Percentiles rank a stretch among this genome's conserved stretches.
These are phyloP conservation scores for Nezara viridula DNA, from an alignment of 2,888 invertebrate species.

Conservation along the genomic window DNA sequence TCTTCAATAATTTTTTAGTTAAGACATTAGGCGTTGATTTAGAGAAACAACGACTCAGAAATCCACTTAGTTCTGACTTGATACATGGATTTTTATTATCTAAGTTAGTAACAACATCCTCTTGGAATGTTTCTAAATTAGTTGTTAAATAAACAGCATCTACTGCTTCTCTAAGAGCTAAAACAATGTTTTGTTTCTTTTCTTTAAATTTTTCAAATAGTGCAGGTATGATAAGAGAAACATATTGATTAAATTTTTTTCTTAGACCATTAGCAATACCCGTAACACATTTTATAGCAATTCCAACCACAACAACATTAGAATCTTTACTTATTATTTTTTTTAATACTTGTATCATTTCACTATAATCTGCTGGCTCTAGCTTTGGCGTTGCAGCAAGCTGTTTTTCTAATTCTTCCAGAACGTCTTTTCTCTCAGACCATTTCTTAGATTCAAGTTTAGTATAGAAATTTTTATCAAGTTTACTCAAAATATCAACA, in stretches of 20 bases:
- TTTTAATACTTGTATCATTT: conserved; percentile 87
- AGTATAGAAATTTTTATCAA: conserved; percentile 96
- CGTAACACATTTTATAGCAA: conserved; percentile 87
- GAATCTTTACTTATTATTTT: conserved; percentile 95
- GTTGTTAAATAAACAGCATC: conserved; percentile 90
- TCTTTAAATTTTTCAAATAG: conserved; percentile 97
- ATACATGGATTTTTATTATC: conserved; percentile 93
- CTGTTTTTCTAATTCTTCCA: conserved; percentile 87
- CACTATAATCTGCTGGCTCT: conserved; percentile 93
- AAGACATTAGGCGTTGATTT: conserved; percentile 84
- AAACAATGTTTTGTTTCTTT: conserved; percentile 92
- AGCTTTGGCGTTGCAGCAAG: conserved; percentile 84
- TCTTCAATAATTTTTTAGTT: conserved; percentile 91
- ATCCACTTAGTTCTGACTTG: conserved; percentile 87
- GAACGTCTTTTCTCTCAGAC: conserved; percentile 94
- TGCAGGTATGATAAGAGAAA: conserved; percentile 80
- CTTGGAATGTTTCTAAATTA: conserved; percentile 84
- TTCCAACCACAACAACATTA: conserved; percentile 92
- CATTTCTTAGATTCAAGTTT: conserved; percentile 95
- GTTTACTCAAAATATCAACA: conserved; percentile 91
- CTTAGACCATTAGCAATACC: conserved; percentile 88
- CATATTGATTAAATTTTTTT: conserved; percentile 88
- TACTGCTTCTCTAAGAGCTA: conserved; percentile 87
- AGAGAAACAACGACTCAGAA: conserved; percentile 86
- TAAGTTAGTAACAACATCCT: conserved; percentile 87